Evolutionary conservation across 2,888 invertebrate species (phyloP).

Genomic region (Callimorpha dominula): DNA sequence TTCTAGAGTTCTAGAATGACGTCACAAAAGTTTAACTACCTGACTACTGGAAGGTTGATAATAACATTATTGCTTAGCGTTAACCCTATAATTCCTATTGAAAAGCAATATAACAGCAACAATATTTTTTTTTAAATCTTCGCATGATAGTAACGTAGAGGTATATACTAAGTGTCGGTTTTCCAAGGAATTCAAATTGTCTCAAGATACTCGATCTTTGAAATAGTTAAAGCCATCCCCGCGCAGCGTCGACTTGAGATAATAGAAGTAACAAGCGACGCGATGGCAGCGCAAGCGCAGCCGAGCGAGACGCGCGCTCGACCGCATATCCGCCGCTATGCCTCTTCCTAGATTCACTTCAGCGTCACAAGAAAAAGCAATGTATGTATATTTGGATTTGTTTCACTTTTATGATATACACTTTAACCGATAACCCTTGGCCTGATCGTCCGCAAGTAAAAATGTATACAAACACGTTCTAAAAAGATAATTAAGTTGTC

Average conservation of each 20-base stretch:
- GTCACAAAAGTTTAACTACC: neutral
- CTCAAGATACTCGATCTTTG: constrained; percentile 72
- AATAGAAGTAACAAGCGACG: constrained; percentile 80
- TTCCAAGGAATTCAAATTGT: constrained; percentile 55
- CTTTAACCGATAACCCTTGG: neutral
- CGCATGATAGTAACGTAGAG: neutral
- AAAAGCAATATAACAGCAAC: neutral
- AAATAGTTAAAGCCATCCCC: constrained; percentile 69
- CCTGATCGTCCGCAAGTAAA: neutral
- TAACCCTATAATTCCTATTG: no score
- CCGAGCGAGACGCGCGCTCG: constrained; percentile 79
- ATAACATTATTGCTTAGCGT: no score
- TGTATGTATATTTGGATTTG: constrained; percentile 41
- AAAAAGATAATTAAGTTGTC: neutral
- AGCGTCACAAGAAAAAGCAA: constrained; percentile 44
- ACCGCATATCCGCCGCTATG: constrained; percentile 82
- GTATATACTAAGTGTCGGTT: constrained; percentile 18
- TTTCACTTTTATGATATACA: constrained; percentile 45
- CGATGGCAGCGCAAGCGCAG: constrained; percentile 76
- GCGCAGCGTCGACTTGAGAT: constrained; percentile 68
- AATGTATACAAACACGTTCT: neutral
- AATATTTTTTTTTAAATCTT: neutral
- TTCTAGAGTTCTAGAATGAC: constrained; percentile 3
- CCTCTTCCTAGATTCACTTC: constrained; percentile 75
- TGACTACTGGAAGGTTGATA: neutral